Conservation (phyloP, 2,113 vertebrate species). For the Vimba vimba region DNA sequence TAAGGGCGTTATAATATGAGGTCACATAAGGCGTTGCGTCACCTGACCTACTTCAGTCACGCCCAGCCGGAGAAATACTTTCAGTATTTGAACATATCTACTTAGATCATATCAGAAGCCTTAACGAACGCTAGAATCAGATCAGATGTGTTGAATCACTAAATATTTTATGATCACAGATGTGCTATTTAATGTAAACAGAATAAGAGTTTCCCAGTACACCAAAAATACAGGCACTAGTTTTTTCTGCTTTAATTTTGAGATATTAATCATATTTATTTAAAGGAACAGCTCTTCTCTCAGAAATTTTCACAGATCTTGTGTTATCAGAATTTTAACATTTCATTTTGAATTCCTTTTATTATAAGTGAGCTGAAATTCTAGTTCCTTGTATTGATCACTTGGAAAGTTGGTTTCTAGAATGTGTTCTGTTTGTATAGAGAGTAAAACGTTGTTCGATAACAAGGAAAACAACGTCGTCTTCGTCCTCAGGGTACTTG, state of each 20-base stretch:
- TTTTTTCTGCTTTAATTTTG: neutral
- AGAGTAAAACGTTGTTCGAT: neutral
- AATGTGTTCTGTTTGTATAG: neutral
- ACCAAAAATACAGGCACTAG: neutral
- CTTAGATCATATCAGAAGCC: neutral
- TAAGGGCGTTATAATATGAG: conserved; percentile 22
- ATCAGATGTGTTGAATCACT: neutral
- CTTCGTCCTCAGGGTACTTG: neutral
- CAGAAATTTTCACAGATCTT: neutral
- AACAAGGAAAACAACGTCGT: neutral
- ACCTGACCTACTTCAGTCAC: conserved; percentile 5
- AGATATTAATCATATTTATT: neutral
- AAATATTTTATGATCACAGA: neutral
- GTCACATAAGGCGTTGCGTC: neutral
- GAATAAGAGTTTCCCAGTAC: neutral
- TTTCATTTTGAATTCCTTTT: neutral
- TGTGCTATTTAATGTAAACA: neutral
- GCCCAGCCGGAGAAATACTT: neutral
- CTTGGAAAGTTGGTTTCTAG: neutral
- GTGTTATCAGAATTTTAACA: too few relatives aligned
- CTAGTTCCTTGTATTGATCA: neutral
- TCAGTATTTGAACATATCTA: neutral
- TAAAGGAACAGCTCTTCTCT: neutral
- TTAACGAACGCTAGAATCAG: neutral
- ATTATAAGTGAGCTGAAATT: neutral